Base-by-base conservation (phyloP, 2,113 vertebrate species). In the Opisthocomus hoazin region DNA sequence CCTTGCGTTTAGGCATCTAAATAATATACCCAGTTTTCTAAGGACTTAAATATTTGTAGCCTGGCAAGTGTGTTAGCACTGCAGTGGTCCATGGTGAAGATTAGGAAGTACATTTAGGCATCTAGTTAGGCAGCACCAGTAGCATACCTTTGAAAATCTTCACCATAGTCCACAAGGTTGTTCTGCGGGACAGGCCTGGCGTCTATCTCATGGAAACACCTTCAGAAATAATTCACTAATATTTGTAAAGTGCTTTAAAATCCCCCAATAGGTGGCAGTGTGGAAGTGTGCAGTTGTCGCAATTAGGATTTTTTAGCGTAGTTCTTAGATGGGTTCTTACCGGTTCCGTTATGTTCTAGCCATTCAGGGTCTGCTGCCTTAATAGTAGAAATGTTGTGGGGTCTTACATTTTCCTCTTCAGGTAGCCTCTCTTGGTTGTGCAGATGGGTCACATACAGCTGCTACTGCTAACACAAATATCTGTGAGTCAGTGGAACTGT, bases 241-340 rank as follows among this genome's bases (percentile, higher is more conserved):
- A 63, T 48, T 82, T 68, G 41, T 26, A 14, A 65, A 88, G 54
- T 30, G 56, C 73, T 68, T 64, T 64, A 45, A 45, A 73, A 68
- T 82, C 54, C 74, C 56, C 89, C 96, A 43, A 93, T 80, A 96
- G 94, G 84, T 96, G 96, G 89, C 96, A 93, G 84, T 79, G 58
- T 91, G 87, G 94, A 97, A 94, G 58, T 94, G 81, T 14, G 12
- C 75, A 32, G 61, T 83, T 61, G 69, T 58, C 14, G 6, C 77
- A 64, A 9, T 82, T 65, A 32, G 24, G 48, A 6, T 15, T 82
- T 65, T 88, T 48, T 64, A n/a, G 21, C 2, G 0, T 89, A 51
- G 16, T 65, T 66, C 54, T 56, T 74, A 8, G 69, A 41, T 41
- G 73, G n/a, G 13, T 70, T 23, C 34, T 26, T 65, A 10, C 41